Conservation (phyloP, 2,113 vertebrate species). For the Spilogale gracilis region DNA sequence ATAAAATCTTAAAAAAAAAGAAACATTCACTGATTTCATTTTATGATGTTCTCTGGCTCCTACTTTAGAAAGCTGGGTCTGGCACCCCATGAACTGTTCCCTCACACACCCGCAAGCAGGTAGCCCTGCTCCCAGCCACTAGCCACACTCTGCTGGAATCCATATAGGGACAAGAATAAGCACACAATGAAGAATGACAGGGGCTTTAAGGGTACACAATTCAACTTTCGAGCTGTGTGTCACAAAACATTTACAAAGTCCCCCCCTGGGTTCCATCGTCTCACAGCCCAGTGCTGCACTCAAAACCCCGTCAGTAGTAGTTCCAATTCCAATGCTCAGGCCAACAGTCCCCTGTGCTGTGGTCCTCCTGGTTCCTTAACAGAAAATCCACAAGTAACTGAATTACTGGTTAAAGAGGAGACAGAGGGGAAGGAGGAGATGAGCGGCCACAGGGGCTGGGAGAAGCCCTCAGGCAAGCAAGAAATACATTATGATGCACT, state of each 20-base stretch:
- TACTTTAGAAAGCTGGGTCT: not conserved
- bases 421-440: not conserved
- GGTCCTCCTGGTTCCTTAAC: not conserved
- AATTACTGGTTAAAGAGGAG: not conserved
- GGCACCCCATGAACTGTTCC: not conserved
- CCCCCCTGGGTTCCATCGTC: not conserved
- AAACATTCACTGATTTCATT: slow-evolving; percentile 22
- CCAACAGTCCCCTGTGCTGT: not conserved
- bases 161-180: not conserved
- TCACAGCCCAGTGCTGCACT: not conserved
- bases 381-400: slow-evolving; percentile 26
- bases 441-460: not conserved
- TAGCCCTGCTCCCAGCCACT: not conserved
- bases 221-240: not conserved
- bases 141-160: not conserved
- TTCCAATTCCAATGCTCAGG: not conserved
- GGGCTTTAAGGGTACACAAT: not conserved
- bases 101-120: not conserved
- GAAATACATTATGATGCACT: not conserved
- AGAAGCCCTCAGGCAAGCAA: not conserved
- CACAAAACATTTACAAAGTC: slow-evolving; percentile 19
- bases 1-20: too few species aligned
- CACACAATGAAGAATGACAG: not conserved
- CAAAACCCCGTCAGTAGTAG: not conserved
- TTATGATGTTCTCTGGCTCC: not conserved